A percentile compares a stretch with the other conserved stretches of the same genome.
These are phyloP conservation scores for Tigriopus japonicus DNA, from an alignment of 1,140 invertebrate species.

Conservation along the genomic window DNA sequence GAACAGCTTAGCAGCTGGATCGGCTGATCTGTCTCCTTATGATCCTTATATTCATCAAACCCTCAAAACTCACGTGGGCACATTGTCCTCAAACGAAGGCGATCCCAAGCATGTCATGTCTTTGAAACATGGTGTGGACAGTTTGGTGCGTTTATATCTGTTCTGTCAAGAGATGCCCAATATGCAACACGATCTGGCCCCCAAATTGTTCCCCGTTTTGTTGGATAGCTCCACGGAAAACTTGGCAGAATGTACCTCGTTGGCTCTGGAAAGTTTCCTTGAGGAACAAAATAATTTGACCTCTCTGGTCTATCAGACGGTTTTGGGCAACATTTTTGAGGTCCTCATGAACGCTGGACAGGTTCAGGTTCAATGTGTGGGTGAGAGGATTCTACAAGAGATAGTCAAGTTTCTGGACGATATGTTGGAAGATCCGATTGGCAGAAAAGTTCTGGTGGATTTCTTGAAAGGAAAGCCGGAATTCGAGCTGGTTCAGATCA, in stretches of 20 bases:
- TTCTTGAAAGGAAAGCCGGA: slow-evolving; percentile 43
- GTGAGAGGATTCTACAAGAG: slow-evolving; percentile 45
- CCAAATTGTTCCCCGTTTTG: neutral
- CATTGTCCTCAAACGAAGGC: neutral
- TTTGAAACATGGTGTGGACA: neutral
- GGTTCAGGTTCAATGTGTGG: slow-evolving; percentile 23
- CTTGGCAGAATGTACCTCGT: neutral
- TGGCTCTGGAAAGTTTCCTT: neutral
- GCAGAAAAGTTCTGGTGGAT: slow-evolving; percentile 53
- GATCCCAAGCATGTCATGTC: neutral
- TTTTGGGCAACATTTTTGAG: neutral
- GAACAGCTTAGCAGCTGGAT: too few species aligned
- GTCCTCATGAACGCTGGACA: neutral
- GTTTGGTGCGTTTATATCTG: neutral
- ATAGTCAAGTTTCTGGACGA: slow-evolving; percentile 62
- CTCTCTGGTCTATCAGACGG: neutral
- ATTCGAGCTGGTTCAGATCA: slow-evolving; percentile 43
- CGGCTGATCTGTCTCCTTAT: too few species aligned
- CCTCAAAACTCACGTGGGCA: neutral
- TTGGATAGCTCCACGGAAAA: neutral
- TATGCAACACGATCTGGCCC: neutral
- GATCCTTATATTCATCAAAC: too few species aligned
- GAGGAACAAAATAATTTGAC: too few species aligned
- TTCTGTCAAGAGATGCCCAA: slow-evolving; percentile 23
- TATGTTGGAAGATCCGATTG: slow-evolving; percentile 53